Evolutionary conservation across 2,113 vertebrate genomes (phyloP), one percentile per base, ranked within the genome.

Genomic region (Sisor rabdophorus): DNA sequence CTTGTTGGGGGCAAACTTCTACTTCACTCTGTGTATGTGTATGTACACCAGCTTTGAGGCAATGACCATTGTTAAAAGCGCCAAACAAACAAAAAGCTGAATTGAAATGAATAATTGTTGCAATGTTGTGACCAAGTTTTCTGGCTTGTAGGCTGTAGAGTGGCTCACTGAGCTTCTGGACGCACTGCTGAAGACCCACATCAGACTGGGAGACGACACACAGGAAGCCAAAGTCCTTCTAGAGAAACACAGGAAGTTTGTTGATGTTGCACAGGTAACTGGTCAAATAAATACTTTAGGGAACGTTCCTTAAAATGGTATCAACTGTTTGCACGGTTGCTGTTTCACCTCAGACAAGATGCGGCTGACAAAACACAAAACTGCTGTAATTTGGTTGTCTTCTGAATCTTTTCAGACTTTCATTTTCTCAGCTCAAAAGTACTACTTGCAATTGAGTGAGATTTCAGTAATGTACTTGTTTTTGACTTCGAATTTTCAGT

Each of bases 241-340:
- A 91, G 97, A 99, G 92, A 99, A 99, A 85, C 97, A 99, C 87
- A 91, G 93, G 85, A 99, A 99, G 87, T 99, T 98, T 89, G 95
- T 98, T 87, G 97, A 99, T 80, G 97, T 99, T 17, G 97, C 97
- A 83, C 97, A 99, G 97, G 97, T 96, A 85, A 53, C 17, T 70
- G 60, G 83, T 86, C 78, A 81, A 26, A 68, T 17, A 16, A 28
- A 17, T 15, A 5, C 30, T 13, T 22, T 17, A 17, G 17, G 30
- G 8, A 36, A 13, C 2, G 2, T 16, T 30, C 1, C 10, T 20
- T 63, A 20, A 36, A 36, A 20, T 63, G 20, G 16, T 36, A 4
- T n/a, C 11, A 36, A 63, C 36, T 10, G 5, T 61, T 32, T 61
- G 16, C 0, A 11, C 1, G 19, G 28, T 11, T 32, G 5, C 2